phyloP scores from a whole-genome alignment of 2,888 invertebrate genomes.

The Epinotia demarniana region DNA sequence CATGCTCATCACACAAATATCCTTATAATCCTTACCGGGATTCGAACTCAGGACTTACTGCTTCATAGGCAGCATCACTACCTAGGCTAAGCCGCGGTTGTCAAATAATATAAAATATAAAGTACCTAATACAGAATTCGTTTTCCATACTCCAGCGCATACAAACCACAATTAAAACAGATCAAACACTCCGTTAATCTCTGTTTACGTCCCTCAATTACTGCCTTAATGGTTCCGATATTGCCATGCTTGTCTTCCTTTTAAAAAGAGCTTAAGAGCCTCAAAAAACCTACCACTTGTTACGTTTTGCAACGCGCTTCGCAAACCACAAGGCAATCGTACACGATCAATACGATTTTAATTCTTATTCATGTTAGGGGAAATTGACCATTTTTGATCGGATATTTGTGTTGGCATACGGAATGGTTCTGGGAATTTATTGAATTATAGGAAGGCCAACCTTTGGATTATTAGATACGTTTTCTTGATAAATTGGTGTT shows the following conservation, averaged over 20 bases:
- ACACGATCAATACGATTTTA: conserved; percentile 30
- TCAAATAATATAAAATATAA: too few relatives aligned
- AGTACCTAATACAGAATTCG: neutral
- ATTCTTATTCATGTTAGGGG: conserved; percentile 22
- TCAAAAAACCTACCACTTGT: neutral
- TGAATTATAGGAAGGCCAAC: neutral
- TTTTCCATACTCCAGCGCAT: neutral
- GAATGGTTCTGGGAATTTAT: neutral
- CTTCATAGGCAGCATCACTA: too few relatives aligned
- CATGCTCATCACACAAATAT: too few relatives aligned
- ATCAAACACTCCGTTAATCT: conserved; percentile 42
- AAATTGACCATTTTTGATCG: conserved; percentile 13
- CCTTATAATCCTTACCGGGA: too few relatives aligned
- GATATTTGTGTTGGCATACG: neutral
- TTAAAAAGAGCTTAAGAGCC: neutral
- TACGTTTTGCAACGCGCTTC: neutral
- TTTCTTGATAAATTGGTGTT: too few relatives aligned
- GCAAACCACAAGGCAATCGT: conserved; percentile 15
- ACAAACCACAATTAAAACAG: conserved; percentile 41
- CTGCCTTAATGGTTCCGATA: conserved; percentile 1
- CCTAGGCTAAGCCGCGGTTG: too few relatives aligned
- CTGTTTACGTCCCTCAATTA: conserved; percentile 42
- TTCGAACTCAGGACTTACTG: too few relatives aligned
- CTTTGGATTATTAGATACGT: too few relatives aligned
- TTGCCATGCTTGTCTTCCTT: neutral